Base-by-base conservation (phyloP, 2,888 invertebrate species). In the Acanthosoma haemorrhoidale region DNA sequence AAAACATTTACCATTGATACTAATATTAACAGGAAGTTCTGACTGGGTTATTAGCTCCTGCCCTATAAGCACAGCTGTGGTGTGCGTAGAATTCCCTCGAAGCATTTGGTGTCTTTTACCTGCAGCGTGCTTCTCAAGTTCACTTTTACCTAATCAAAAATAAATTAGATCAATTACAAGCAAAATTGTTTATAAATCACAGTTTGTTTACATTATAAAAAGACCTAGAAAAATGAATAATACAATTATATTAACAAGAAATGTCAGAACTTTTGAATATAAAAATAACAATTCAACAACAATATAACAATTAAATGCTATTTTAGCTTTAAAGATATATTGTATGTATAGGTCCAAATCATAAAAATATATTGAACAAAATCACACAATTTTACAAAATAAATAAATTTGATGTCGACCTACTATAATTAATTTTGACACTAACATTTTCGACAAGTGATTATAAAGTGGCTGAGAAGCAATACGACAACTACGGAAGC, bases 101-200 rank as follows among this genome's bases (percentile, higher is more conserved):
- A 64, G 38, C 64, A 64, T 64, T 64, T 64, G 64, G 69, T 78
- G 78, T 70, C 76, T 77, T 38, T 75, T 76, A 11, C 77, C 77
- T 13, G 76, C 74, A n/a, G 77, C 77, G 74, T 78, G 78, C 68
- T 77, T 78, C 71, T 77, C 76, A 34, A 78, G 73, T 69, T 78
- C 78, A 72, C 77, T 77, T 71, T 78, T 77, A 34, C 67, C 67
- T 67, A 6, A 36, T 1, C 31, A 6, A 58, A 32, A 15, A 59
- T n/a, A 32, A 34, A 34, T 9, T 36, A 36, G 8, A 9, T 36
- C n/a, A n/a, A n/a, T n/a, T n/a, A n/a, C n/a, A n/a, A n/a, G n/a
- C n/a, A n/a, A 1, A 21, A 25, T 32, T 32, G 32, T 32, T 32
- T n/a, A n/a, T n/a, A n/a, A n/a, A n/a, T n/a, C n/a, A n/a, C n/a